These are phyloP conservation scores for Neomorphus geoffroyi DNA, from an alignment of 2,797 vertebrate genomes.

Conservation along the genomic window DNA sequence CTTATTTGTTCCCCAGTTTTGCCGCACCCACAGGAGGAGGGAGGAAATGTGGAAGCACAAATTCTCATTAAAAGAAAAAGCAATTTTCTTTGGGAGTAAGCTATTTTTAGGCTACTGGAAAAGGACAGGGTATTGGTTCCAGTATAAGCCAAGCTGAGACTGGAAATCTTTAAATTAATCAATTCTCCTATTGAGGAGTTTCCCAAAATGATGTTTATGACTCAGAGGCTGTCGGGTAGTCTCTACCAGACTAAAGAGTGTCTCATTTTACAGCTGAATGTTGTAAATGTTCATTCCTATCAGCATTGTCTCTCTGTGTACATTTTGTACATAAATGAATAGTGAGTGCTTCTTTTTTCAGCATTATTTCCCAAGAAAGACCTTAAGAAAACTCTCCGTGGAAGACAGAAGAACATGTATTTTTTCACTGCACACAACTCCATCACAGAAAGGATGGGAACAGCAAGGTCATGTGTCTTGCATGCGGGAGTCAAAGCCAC, in stretches of 20 bases:
- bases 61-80: conserved; percentile 36
- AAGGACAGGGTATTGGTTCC: neutral
- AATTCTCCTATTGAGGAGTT: neutral
- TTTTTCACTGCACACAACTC: neutral
- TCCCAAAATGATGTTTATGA: neutral
- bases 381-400: neutral
- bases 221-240: neutral
- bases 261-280: neutral
- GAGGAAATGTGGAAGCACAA: neutral
- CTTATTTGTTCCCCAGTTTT: conserved; percentile 27
- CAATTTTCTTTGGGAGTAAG: neutral
- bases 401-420: neutral
- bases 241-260: neutral
- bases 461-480: neutral
- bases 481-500: neutral
- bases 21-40: neutral
- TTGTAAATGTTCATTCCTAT: neutral
- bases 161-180: conserved; percentile 4
- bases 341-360: neutral
- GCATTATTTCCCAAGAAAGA: neutral
- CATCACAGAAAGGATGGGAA: neutral
- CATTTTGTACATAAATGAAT: neutral
- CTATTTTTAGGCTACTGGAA: neutral
- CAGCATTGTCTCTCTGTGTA: neutral
- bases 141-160: neutral